These are phyloP conservation scores for Neopelma chrysocephalum DNA, from an alignment of 2,797 vertebrate genomes.

Conservation along the genomic window DNA sequence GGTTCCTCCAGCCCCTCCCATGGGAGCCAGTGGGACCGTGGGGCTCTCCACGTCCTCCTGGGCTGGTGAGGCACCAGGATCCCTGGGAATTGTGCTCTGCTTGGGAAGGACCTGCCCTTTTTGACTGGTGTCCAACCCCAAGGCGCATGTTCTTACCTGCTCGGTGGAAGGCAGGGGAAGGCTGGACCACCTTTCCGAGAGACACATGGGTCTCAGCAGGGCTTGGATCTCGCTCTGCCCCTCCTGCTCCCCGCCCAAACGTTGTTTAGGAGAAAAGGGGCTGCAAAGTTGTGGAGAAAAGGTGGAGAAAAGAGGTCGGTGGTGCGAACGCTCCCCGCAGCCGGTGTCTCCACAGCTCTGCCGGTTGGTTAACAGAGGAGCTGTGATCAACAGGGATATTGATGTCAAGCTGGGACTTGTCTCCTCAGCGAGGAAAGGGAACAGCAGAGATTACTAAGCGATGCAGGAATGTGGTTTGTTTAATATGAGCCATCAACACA, in stretches of 20 bases:
- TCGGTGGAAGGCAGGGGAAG: not conserved
- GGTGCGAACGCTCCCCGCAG: not conserved
- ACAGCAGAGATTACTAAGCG: slow-evolving; percentile 68
- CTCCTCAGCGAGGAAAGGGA: slow-evolving; percentile 54
- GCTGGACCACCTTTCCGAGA: slow-evolving; percentile 17
- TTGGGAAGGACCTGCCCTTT: slow-evolving; percentile 62
- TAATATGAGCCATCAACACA: slow-evolving; percentile 60
- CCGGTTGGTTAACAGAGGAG: not conserved
- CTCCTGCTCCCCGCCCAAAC: not conserved
- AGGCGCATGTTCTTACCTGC: slow-evolving; percentile 68
- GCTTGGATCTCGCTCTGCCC: not conserved
- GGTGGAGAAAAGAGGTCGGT: not conserved
- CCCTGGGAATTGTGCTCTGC: slow-evolving; percentile 60
- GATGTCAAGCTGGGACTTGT: slow-evolving; percentile 71
- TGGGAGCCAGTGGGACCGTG: not conserved
- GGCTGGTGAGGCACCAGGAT: slow-evolving; percentile 48
- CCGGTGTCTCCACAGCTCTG: not conserved
- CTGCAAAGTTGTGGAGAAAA: not conserved
- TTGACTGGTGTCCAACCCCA: slow-evolving; percentile 63
- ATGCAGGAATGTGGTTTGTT: slow-evolving; percentile 76
- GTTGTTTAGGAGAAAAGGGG: not conserved
- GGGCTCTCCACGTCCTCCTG: slow-evolving; percentile 38
- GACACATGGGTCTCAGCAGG: not conserved
- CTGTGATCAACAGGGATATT: slow-evolving; percentile 56
- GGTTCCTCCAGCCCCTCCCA: not conserved